A percentile compares a stretch with the other conserved stretches of the same genome.
Conservation (phyloP, 2,888 invertebrate genomes). For the Cephalotes varians region DNA sequence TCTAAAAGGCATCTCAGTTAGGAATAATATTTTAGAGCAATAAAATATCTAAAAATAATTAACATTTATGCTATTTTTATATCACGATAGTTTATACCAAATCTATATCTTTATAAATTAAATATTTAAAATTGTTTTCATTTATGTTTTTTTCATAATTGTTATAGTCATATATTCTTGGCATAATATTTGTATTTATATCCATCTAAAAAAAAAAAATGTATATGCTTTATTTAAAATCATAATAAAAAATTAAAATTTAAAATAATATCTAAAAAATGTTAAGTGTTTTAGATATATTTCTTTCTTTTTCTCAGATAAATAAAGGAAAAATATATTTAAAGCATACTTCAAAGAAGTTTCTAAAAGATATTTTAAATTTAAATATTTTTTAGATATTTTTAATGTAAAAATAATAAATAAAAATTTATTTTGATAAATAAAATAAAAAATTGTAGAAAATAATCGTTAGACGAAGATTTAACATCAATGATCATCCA, state of each 20-base stretch:
- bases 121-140: background rate
- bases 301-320: background rate
- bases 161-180: background rate
- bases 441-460: background rate
- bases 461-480: no score
- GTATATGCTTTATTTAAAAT: no score
- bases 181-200: no score
- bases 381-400: background rate
- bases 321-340: background rate
- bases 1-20: no score
- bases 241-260: no score
- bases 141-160: background rate
- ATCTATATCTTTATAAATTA: background rate
- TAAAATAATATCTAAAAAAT: background rate
- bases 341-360: background rate
- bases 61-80: background rate
- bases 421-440: no score
- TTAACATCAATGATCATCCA: constrained; percentile 11
- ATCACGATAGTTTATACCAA: background rate
- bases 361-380: background rate
- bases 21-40: background rate
- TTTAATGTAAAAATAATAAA: no score
- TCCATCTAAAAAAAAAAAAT: background rate
- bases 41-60: background rate
- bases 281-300: background rate